Conservation (phyloP, 2,113 vertebrate species). For the Psilopsiagon aymara region DNA sequence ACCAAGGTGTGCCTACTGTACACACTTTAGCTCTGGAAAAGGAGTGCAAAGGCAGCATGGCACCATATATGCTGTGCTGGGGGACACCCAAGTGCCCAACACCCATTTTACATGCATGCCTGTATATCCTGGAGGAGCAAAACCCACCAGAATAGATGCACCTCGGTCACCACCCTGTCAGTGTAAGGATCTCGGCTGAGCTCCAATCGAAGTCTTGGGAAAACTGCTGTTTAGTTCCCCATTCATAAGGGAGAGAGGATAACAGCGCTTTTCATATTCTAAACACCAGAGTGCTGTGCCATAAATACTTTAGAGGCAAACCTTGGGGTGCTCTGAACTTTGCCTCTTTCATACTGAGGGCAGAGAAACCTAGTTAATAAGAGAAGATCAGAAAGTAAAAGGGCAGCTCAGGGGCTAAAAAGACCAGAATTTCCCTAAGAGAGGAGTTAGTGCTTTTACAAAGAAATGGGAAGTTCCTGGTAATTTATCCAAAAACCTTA, state of each 20-base stretch:
- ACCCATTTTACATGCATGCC: not conserved
- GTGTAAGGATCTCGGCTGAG: not conserved
- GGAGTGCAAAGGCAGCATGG: not conserved
- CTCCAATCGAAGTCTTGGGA: not conserved
- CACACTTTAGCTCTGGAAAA: not conserved
- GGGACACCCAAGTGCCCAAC: not conserved
- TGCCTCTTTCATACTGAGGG: not conserved
- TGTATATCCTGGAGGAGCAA: not conserved
- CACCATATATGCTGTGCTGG: rapidly evolving
- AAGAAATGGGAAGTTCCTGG: not conserved
- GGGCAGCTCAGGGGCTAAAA: not conserved
- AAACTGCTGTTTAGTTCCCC: not conserved
- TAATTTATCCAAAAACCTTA: not conserved
- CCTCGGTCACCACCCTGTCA: not conserved
- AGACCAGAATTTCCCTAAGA: not conserved
- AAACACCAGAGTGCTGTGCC: not conserved
- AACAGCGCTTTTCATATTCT: not conserved
- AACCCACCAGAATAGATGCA: not conserved
- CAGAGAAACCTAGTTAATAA: not conserved
- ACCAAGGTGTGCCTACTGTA: not conserved
- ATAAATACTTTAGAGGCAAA: not conserved
- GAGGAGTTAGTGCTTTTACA: not conserved
- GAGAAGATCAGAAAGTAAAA: not conserved
- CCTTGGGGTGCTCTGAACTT: not conserved
- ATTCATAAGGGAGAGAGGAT: not conserved